Evolutionary conservation across 2,113 vertebrate genomes (phyloP).

Genomic region (Hypanus sabinus): DNA sequence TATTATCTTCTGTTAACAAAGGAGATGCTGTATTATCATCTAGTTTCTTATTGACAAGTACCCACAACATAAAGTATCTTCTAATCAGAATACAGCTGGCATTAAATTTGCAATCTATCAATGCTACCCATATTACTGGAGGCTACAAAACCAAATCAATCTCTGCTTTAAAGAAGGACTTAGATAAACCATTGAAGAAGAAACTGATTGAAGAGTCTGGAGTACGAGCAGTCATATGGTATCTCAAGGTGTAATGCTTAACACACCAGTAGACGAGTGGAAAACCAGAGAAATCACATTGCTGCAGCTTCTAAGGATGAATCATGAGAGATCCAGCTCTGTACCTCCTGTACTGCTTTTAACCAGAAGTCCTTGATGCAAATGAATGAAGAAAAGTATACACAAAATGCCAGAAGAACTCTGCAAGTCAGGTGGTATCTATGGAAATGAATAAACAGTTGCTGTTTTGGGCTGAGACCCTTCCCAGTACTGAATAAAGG

Average conservation of each 20-base stretch:
- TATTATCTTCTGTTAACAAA: slow-evolving; percentile 1
- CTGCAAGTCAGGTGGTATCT: too few relatives aligned
- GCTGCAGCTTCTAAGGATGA: background rate
- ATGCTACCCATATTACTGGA: background rate
- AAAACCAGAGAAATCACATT: background rate
- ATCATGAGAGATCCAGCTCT: background rate
- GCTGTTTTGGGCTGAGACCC: too few relatives aligned
- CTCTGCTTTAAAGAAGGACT: background rate
- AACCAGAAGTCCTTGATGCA: background rate
- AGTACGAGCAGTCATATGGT: background rate
- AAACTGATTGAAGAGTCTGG: background rate
- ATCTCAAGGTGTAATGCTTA: background rate
- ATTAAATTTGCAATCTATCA: background rate
- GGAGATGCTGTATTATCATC: background rate
- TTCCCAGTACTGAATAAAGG: too few relatives aligned
- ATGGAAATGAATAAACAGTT: too few relatives aligned
- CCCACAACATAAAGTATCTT: background rate
- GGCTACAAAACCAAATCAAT: background rate
- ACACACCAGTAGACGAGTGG: background rate
- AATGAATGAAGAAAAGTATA: background rate
- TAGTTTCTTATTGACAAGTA: background rate
- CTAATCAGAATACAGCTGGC: background rate
- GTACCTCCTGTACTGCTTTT: background rate
- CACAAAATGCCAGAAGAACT: too few relatives aligned
- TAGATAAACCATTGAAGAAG: background rate